Percentiles rank a stretch among this genome's conserved stretches.
phyloP scores from a whole-genome alignment of 2,113 vertebrate species.

The Pteronura brasiliensis region DNA sequence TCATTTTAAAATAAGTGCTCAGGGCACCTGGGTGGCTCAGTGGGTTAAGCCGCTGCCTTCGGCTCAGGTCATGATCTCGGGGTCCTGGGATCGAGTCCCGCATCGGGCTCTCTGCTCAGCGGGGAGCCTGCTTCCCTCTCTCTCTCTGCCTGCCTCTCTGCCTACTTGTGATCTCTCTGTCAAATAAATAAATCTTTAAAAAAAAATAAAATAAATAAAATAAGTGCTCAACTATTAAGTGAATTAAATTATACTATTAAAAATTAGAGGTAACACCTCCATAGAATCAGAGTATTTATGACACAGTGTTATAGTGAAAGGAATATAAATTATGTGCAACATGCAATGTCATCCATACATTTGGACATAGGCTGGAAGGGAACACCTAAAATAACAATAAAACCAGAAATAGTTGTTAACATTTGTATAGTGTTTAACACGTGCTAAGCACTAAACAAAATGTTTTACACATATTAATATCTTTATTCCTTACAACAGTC shows the following conservation, averaged over 20 bases:
- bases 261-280: neutral
- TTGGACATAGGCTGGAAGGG: neutral
- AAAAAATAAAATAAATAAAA: too few relatives aligned
- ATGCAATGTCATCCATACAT: neutral
- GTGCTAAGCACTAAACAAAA: neutral
- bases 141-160: too few relatives aligned
- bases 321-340: neutral
- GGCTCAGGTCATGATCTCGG: too few relatives aligned
- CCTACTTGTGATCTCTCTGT: too few relatives aligned
- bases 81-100: too few relatives aligned
- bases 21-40: too few relatives aligned
- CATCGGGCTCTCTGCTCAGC: too few relatives aligned
- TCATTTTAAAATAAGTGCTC: neutral
- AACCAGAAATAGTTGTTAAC: neutral
- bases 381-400: neutral
- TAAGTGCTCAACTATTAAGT: neutral
- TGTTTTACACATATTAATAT: neutral
- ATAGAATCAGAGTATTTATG: neutral
- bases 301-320: neutral
- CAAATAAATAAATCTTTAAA: too few relatives aligned
- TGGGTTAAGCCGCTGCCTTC: too few relatives aligned
- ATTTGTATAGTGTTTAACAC: neutral
- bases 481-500: neutral
- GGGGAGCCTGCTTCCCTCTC: too few relatives aligned
- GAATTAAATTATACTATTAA: neutral